Evolutionary conservation across 2,113 vertebrate genomes (phyloP).

Genomic region (Agelaius tricolor): DNA sequence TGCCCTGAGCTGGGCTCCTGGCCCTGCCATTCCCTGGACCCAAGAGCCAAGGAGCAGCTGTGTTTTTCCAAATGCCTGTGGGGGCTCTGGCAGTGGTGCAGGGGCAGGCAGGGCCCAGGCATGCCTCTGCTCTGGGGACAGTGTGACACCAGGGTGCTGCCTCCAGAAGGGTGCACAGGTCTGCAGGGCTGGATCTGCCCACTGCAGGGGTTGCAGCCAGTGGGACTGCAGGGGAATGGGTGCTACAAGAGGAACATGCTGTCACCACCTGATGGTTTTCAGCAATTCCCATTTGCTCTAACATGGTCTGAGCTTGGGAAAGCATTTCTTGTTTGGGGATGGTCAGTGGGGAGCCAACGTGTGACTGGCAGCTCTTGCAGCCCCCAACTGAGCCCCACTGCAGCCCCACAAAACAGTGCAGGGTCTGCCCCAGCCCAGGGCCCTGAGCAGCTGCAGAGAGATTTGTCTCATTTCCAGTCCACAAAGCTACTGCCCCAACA

Average conservation of each 20-base stretch:
- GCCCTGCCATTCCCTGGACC: not conserved
- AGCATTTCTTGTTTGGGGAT: not conserved
- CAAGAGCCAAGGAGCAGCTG: accelerated
- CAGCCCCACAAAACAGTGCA: not conserved
- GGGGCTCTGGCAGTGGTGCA: not conserved
- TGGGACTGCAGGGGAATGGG: not conserved
- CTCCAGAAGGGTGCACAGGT: not conserved
- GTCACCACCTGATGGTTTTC: not conserved
- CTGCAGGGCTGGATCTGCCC: accelerated
- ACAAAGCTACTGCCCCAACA: not conserved
- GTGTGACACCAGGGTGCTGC: not conserved
- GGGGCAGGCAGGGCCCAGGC: not conserved
- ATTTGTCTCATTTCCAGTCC: not conserved
- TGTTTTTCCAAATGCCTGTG: not conserved
- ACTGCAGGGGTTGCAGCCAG: accelerated
- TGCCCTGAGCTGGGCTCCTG: not conserved
- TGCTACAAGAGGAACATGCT: not conserved
- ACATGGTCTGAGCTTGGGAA: accelerated
- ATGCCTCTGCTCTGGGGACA: not conserved
- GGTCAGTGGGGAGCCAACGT: accelerated
- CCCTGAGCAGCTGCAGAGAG: accelerated
- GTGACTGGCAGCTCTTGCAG: not conserved
- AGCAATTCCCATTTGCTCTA: not conserved
- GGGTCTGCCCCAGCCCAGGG: not conserved
- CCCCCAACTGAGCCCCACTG: accelerated